phyloP scores from a whole-genome alignment of 2,888 invertebrate species.

The Protophormia terraenovae region DNA sequence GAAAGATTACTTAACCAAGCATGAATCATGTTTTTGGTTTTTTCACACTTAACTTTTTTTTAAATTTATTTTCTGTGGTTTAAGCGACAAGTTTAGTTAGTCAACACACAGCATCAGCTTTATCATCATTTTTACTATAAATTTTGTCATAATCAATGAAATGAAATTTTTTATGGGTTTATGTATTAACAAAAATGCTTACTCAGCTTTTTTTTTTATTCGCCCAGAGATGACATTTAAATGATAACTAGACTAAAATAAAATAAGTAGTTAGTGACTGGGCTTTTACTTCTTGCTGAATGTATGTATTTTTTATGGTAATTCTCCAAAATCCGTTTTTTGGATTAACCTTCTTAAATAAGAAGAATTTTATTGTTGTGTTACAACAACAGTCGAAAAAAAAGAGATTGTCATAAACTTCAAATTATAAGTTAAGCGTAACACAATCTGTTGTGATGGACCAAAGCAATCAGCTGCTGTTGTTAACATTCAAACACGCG shows the following conservation, averaged over 20 bases:
- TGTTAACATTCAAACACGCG: conserved; percentile 66
- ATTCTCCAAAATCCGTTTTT: conserved; percentile 25
- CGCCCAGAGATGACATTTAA: conserved; percentile 39
- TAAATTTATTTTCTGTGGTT: conserved; percentile 35
- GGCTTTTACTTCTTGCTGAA: conserved; percentile 23
- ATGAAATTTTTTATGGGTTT: background rate
- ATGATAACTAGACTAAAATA: conserved; percentile 53
- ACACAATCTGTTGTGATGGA: conserved; percentile 54
- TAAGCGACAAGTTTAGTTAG: conserved; percentile 38
- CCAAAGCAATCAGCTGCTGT: conserved; percentile 62
- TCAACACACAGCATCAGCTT: conserved; percentile 30
- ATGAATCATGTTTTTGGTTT: conserved; percentile 60
- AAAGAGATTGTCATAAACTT: conserved; percentile 57
- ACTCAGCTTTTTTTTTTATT: conserved; percentile 48
- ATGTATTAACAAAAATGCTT: conserved; percentile 32
- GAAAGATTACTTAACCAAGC: conserved; percentile 29
- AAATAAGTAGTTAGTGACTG: background rate
- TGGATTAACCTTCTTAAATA: background rate
- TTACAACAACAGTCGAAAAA: too few species aligned
- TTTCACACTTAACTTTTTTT: conserved; percentile 7
- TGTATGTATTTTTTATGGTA: conserved; percentile 18
- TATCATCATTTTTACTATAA: conserved; percentile 45
- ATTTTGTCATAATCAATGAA: conserved; percentile 59
- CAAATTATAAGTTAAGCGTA: conserved; percentile 40
- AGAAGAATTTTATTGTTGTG: background rate